Evolutionary conservation across 2,113 vertebrate genomes (phyloP), one percentile per base, ranked within the genome.

Genomic region (Daubentonia madagascariensis): DNA sequence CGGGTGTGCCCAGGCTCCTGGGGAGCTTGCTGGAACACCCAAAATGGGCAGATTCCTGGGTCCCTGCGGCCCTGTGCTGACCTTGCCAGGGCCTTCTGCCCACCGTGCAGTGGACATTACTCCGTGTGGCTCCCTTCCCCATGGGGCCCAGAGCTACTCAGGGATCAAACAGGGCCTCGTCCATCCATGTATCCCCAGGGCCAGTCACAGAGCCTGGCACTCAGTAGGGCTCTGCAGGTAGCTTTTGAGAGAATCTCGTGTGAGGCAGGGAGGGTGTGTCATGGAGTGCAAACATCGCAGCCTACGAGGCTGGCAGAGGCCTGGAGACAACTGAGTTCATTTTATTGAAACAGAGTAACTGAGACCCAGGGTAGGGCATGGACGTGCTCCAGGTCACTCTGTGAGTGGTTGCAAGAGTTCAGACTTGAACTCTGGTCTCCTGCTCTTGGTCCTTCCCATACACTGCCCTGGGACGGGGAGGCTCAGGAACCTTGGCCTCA

Each of bases 131-230:
- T 89, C 68, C 65, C 80, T 75, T 92, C 50, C 5, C 63, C 2
- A 0, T 0, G 1, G 67, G 25, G 6, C 22, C 54, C 14, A 85
- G 43, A 45, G 20, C 12, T 70, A 9, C 52, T 8, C 9, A 16
- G 23, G 7, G 40, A 59, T 52, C 78, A 54, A 68, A 16, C 17
- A n/a, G 35, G 57, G 48, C 5, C 61, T 54, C 20, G 2, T 40
- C 3, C 18, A 37, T 9, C 18, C 14, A 10, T 35, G 0, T 2
- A 79, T 59, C 37, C n/a, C 32, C 5, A 73, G 6, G 30, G 35
- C 40, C 23, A 65, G 10, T 1, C 68, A 12, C 0, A 25, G 85
- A 28, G 40, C 28, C 54, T 52, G n/a, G 61, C 2, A 1, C 30
- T 4, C 2, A 32, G 30, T 8, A 18, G 13, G 32, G 16, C 14